Base-by-base conservation (phyloP, 2,797 vertebrate species). In the Peromyscus eremicus region DNA sequence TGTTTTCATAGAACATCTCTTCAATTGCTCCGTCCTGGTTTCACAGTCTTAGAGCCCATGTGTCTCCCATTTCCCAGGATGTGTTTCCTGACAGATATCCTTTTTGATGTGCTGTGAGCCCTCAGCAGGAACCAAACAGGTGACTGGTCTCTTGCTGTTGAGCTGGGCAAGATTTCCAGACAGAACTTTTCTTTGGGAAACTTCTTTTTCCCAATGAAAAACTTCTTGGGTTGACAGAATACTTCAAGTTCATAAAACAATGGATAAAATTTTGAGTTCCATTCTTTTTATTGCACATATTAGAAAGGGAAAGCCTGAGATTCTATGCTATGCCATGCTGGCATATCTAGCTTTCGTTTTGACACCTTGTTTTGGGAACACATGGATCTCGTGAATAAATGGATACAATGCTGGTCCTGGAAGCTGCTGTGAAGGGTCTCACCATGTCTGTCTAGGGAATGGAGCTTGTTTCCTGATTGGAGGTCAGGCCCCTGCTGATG, bases 321-420 rank as follows among this genome's bases (percentile, higher is more conserved):
- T 60, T 66, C 77, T 49, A 0, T 83, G 55, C 76, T 89, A 60
- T 37, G 12, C 43, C 89, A 32, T 16, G 52, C 71, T 83, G 55
- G 40, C 84, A 57, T 70, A 4, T 32, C 76, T 23, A 83, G 71
- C 77, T 95, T 46, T 55, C 89, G 55, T 85, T 91, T 34, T 14
- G 5, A 97, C 9, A 2, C 11, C 34, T 76, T 95, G 40, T 93
- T 91, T 96, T 95, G 37, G 25, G 55, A 96, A 94, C 90, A 97
- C 0, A 0, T 89, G 84, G 71, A 95, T 83, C 43, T 91, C 80
- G 75, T 95, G 97, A 98, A 83, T 60, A 43, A 46, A 49, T 25
- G 40, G 75, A 49, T 83, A 23, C 64, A 82, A 32, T 57, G 13
- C 92, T 79, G 87, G 81, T 49, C 8, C 88, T 66, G 79, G 93